Conservation (phyloP, 2,113 vertebrate species). For the Gnathonemus longibarbis region DNA sequence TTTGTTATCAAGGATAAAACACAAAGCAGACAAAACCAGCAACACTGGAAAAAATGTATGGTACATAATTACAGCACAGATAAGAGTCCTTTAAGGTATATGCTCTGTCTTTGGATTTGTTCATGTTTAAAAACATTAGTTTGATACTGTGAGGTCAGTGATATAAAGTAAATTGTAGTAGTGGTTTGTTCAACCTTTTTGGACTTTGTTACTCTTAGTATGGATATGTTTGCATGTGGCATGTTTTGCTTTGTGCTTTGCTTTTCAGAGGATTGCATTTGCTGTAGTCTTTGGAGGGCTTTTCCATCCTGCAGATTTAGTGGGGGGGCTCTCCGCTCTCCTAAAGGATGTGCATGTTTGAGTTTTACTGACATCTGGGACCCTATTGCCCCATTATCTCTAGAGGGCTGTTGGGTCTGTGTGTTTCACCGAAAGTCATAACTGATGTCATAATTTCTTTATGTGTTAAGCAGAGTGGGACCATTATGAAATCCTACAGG, state of each 20-base stretch:
- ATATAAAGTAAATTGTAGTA: not conserved
- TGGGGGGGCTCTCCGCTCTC: not conserved
- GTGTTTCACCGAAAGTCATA: not conserved
- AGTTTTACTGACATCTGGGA: not conserved
- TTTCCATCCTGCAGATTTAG: not conserved
- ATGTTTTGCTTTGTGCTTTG: not conserved
- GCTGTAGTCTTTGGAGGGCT: not conserved
- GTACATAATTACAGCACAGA: not conserved
- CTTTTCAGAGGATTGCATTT: not conserved
- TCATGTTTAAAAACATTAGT: not conserved
- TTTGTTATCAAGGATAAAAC: not conserved
- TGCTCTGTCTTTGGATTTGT: not conserved
- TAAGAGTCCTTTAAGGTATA: not conserved
- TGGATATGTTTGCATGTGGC: not conserved
- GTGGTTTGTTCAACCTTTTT: not conserved
- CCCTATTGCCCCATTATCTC: not conserved
- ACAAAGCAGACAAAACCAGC: not conserved
- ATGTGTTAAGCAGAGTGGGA: not conserved
- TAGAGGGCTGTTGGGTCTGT: not conserved
- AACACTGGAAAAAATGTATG: not conserved
- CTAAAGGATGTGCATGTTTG: not conserved
- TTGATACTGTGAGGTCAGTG: not conserved
- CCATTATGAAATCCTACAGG: not conserved
- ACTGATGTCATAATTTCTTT: not conserved
- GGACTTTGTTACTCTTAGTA: not conserved